These are phyloP conservation scores for Myiozetetes cayanensis DNA, from an alignment of 2,113 vertebrate genomes.

Conservation along the genomic window DNA sequence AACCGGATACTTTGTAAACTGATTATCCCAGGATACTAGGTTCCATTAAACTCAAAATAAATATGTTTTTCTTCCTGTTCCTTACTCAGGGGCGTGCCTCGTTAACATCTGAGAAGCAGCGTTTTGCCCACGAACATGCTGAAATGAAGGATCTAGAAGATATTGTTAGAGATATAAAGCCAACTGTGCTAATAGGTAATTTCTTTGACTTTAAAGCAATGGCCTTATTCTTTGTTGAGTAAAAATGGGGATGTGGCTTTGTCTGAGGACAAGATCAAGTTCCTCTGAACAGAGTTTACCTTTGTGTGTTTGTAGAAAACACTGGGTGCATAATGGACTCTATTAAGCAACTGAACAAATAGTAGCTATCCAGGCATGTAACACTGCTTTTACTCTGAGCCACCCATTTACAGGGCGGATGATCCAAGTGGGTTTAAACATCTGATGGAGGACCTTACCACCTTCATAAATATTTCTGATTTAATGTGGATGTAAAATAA, in stretches of 20 bases:
- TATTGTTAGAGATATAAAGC: conserved; percentile 85
- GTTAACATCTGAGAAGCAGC: conserved; percentile 87
- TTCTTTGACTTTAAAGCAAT: not conserved
- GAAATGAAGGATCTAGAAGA: conserved; percentile 89
- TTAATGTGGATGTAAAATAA: not conserved
- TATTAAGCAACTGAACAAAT: conserved; percentile 13
- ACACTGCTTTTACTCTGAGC: not conserved
- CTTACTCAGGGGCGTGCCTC: conserved; percentile 82
- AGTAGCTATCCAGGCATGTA: not conserved
- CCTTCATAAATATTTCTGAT: not conserved
- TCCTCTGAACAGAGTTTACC: conserved; percentile 20
- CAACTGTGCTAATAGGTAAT: conserved; percentile 92
- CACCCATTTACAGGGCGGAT: not conserved
- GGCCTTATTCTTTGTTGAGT: not conserved
- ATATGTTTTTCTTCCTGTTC: not conserved
- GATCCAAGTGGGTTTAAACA: not conserved
- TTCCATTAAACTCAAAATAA: not conserved
- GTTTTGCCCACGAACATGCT: conserved; percentile 87
- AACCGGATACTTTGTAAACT: not conserved
- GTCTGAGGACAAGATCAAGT: conserved; percentile 15
- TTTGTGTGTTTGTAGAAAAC: conserved; percentile 44
- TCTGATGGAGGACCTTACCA: not conserved
- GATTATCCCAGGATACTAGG: not conserved
- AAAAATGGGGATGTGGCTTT: not conserved
- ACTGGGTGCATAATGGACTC: not conserved